These are phyloP conservation scores for Drosophila nasuta DNA, from an alignment of 1,140 invertebrate genomes.

Conservation along the genomic window DNA sequence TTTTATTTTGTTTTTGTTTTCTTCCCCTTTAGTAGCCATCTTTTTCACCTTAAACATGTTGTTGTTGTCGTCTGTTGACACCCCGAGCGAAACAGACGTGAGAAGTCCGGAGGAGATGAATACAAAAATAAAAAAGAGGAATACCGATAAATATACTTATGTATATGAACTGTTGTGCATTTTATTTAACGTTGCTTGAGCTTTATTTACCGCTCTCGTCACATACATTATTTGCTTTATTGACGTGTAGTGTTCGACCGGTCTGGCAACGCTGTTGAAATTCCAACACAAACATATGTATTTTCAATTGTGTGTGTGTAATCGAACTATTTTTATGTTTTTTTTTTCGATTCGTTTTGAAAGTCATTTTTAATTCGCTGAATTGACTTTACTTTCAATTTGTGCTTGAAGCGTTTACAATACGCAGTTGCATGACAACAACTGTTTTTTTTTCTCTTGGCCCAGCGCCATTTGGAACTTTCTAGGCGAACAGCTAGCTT, in stretches of 20 bases:
- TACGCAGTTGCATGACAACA: constrained; percentile 17
- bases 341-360: constrained; percentile 20
- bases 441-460: neutral
- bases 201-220: constrained; percentile 13
- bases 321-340: constrained; percentile 24
- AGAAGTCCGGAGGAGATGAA: constrained; percentile 22
- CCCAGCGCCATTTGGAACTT: constrained; percentile 21
- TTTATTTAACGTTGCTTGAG: constrained; percentile 30
- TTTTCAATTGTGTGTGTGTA: constrained; percentile 17
- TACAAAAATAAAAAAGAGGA: constrained; percentile 34
- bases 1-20: constrained; percentile 60
- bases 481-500: constrained; percentile 24
- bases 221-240: constrained; percentile 24
- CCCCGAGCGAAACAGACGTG: constrained; percentile 27
- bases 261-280: constrained; percentile 29
- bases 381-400: constrained; percentile 25
- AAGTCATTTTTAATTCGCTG: constrained; percentile 33
- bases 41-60: constrained; percentile 18
- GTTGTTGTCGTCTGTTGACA: constrained; percentile 38
- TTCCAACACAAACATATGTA: constrained; percentile 15
- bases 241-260: constrained; percentile 4
- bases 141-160: constrained; percentile 30
- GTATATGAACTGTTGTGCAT: constrained; percentile 23
- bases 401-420: constrained; percentile 8
- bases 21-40: constrained; percentile 49